Conservation (phyloP, 2,888 invertebrate species). For the Holacanthella duospinosa region DNA sequence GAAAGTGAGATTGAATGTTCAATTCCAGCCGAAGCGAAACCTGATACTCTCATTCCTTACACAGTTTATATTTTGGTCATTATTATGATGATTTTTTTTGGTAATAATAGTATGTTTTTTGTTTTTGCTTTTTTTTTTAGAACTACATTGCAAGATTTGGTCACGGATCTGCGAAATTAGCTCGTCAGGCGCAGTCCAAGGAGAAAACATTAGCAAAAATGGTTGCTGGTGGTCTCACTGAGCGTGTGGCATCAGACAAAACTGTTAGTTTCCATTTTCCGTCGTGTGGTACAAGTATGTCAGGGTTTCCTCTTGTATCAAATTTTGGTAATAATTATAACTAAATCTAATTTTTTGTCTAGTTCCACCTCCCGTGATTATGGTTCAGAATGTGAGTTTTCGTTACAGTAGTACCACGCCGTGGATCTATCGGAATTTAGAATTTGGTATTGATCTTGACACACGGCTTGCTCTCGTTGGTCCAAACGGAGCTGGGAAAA, state of each 20-base stretch:
- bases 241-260: conserved; percentile 86
- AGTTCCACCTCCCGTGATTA: conserved; percentile 91
- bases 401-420: conserved; percentile 76
- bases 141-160: conserved; percentile 98
- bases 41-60: neutral
- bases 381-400: conserved; percentile 92
- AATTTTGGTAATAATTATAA: conserved; percentile 41
- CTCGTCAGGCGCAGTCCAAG: conserved; percentile 97
- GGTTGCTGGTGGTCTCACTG: conserved; percentile 93
- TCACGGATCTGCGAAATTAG: conserved; percentile 97
- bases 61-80: too few relatives aligned
- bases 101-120: neutral
- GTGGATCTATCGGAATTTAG: conserved; percentile 90
- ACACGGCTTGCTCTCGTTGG: conserved; percentile 89
- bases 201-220: conserved; percentile 99
- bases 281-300: conserved; percentile 64
- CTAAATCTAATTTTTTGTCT: conserved; percentile 41
- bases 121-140: conserved; percentile 43
- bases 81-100: too few relatives aligned
- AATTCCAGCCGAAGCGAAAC: conserved; percentile 4
- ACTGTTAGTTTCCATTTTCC: conserved; percentile 91
- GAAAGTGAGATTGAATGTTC: conserved; percentile 4
- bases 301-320: too few relatives aligned
- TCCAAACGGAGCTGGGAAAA: conserved; percentile 98
- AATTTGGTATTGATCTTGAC: conserved; percentile 98